Percentiles rank a stretch among this genome's conserved stretches.
These are phyloP conservation scores for Amphipoea oculea DNA, from an alignment of 2,888 invertebrate genomes.

Conservation along the genomic window DNA sequence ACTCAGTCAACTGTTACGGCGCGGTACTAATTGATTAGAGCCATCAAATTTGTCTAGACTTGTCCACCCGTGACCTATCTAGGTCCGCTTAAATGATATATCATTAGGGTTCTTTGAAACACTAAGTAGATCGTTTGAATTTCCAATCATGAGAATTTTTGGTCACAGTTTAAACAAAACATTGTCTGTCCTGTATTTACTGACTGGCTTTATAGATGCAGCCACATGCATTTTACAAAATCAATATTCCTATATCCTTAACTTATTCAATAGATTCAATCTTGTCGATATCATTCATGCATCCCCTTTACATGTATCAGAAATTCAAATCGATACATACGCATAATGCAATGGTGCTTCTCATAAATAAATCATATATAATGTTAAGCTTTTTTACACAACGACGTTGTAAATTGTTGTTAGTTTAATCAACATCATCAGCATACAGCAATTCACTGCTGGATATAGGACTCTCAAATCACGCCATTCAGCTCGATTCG, in stretches of 20 bases:
- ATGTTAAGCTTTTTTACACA: slow-evolving; percentile 15
- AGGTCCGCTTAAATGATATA: slow-evolving; percentile 71
- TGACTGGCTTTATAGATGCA: neutral
- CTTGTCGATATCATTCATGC: slow-evolving; percentile 44
- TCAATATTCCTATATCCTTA: slow-evolving; percentile 19
- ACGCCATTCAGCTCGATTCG: neutral
- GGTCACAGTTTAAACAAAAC: neutral
- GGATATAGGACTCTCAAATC: neutral
- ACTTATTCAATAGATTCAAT: slow-evolving; percentile 58
- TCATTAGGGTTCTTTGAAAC: slow-evolving; percentile 36
- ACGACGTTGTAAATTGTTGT: neutral
- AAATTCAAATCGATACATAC: slow-evolving; percentile 50
- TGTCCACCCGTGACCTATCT: slow-evolving; percentile 80
- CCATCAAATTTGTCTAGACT: slow-evolving; percentile 80
- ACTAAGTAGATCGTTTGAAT: neutral
- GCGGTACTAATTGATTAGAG: slow-evolving; percentile 82
- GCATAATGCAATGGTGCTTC: slow-evolving; percentile 19
- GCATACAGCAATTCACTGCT: neutral
- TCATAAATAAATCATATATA: slow-evolving; percentile 51
- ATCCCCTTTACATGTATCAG: slow-evolving; percentile 46
- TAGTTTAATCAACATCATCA: neutral
- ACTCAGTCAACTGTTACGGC: slow-evolving; percentile 76
- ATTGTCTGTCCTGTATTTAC: neutral
- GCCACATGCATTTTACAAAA: neutral
- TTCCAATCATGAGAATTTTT: neutral